Conservation (phyloP, 2,797 vertebrate species). For the Pitangus sulphuratus region DNA sequence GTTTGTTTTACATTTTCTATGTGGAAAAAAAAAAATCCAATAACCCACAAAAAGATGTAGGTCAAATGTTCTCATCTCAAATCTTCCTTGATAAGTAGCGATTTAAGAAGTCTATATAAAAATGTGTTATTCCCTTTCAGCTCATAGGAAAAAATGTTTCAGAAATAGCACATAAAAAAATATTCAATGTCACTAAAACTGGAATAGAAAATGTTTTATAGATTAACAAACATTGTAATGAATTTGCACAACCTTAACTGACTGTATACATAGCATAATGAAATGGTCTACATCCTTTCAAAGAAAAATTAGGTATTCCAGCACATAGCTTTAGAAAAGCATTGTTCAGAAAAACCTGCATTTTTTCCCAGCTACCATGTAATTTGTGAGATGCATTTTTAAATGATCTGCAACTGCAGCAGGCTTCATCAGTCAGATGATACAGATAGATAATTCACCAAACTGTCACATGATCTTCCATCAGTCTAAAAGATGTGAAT, state of each 20-base stretch:
- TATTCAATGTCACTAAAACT: slow-evolving; percentile 75
- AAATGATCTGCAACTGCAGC: slow-evolving; percentile 85
- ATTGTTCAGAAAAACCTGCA: slow-evolving; percentile 80
- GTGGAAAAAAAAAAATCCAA: slow-evolving; percentile 60
- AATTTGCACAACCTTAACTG: slow-evolving; percentile 79
- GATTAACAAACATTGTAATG: slow-evolving; percentile 79
- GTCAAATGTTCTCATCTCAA: slow-evolving; percentile 64
- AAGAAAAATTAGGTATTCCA: slow-evolving; percentile 78
- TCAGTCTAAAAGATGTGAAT: slow-evolving; percentile 94
- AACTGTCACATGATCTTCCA: slow-evolving; percentile 90
- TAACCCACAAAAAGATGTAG: slow-evolving; percentile 60
- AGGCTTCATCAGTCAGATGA: slow-evolving; percentile 90
- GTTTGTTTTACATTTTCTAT: slow-evolving; percentile 70
- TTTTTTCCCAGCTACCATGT: slow-evolving; percentile 82
- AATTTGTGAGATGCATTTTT: slow-evolving; percentile 87
- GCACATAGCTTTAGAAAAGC: slow-evolving; percentile 73
- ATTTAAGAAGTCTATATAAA: slow-evolving; percentile 74
- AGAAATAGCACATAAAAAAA: slow-evolving; percentile 75
- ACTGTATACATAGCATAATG: slow-evolving; percentile 79
- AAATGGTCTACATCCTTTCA: slow-evolving; percentile 77
- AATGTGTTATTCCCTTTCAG: slow-evolving; percentile 66
- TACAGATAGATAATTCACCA: slow-evolving; percentile 92
- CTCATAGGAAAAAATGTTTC: slow-evolving; percentile 76
- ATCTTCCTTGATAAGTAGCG: slow-evolving; percentile 66
- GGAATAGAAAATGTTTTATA: slow-evolving; percentile 79